phyloP scores from a whole-genome alignment of 1,140 invertebrate genomes.

The Meloidogyne floridensis region DNA sequence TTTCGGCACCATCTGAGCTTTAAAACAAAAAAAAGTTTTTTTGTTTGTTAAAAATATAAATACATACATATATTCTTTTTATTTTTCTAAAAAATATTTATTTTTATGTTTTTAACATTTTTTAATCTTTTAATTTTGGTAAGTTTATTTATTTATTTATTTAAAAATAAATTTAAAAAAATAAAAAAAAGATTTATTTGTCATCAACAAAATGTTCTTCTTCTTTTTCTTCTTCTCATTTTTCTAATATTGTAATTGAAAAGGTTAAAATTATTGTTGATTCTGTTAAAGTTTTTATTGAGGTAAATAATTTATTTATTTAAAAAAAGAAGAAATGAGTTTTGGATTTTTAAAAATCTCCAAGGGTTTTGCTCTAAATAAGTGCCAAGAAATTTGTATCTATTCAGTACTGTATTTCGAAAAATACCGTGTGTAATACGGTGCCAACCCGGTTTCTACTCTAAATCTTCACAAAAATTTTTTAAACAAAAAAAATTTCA shows the following conservation, averaged over 20 bases:
- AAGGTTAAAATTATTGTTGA: conserved; percentile 38
- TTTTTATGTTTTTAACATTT: not conserved
- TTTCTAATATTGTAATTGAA: not conserved
- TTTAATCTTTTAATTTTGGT: not conserved
- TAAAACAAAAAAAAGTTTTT: not conserved
- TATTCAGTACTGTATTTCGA: too few species aligned
- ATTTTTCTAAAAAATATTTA: not conserved
- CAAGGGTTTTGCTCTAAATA: too few species aligned
- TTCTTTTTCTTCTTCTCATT: not conserved
- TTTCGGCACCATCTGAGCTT: not conserved
- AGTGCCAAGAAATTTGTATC: too few species aligned
- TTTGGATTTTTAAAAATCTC: too few species aligned
- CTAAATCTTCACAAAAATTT: too few species aligned
- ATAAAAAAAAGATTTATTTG: conserved; percentile 6
- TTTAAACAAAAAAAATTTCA: conserved; percentile 7
- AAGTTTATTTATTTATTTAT: not conserved
- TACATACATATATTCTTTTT: not conserved
- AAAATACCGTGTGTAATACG: too few species aligned
- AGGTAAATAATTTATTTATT: not conserved
- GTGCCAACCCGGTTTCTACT: too few species aligned
- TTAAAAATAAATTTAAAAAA: not conserved
- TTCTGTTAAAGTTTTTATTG: conserved; percentile 24
- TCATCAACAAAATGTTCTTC: conserved; percentile 6
- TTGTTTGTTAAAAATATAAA: not conserved
- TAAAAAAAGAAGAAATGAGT: too few species aligned